Percentiles rank a stretch among this genome's conserved stretches.
phyloP scores from a whole-genome alignment of 1,140 invertebrate species.

The Anastrepha ludens region DNA sequence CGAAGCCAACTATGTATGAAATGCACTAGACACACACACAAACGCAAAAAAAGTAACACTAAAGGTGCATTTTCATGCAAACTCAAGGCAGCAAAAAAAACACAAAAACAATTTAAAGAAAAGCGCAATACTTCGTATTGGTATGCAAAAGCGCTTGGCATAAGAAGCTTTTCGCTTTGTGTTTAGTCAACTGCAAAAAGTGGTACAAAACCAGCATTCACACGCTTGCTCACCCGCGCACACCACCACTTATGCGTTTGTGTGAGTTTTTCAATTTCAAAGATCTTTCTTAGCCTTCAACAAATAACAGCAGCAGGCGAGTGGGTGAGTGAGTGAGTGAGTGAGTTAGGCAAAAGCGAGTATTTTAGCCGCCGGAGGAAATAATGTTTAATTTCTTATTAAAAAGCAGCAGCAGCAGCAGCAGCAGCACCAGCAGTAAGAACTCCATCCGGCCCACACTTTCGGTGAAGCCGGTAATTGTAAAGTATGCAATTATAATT shows the following conservation, averaged over 20 bases:
- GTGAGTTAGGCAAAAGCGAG: background rate
- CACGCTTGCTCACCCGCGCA: background rate
- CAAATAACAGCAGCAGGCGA: too few species aligned
- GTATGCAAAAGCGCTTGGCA: background rate
- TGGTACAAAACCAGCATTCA: background rate
- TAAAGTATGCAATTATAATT: conserved; percentile 53
- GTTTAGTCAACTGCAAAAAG: background rate
- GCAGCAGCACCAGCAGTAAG: background rate
- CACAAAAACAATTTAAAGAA: background rate
- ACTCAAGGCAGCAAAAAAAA: background rate
- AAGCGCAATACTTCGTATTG: background rate
- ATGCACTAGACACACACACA: background rate
- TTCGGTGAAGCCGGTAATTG: conserved; percentile 32
- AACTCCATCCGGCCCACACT: background rate
- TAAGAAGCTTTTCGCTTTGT: conserved; percentile 6
- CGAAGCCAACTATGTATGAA: too few species aligned
- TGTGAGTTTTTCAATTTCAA: conserved; percentile 2
- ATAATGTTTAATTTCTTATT: conserved; percentile 43
- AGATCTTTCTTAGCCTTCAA: background rate
- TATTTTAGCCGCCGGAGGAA: background rate
- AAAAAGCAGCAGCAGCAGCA: conserved; percentile 18
- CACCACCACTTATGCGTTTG: background rate
- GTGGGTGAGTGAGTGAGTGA: background rate
- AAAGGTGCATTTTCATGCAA: background rate
- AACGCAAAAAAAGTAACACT: background rate